phyloP scores from a whole-genome alignment of 2,797 vertebrate genomes.

The Molossus molossus region DNA sequence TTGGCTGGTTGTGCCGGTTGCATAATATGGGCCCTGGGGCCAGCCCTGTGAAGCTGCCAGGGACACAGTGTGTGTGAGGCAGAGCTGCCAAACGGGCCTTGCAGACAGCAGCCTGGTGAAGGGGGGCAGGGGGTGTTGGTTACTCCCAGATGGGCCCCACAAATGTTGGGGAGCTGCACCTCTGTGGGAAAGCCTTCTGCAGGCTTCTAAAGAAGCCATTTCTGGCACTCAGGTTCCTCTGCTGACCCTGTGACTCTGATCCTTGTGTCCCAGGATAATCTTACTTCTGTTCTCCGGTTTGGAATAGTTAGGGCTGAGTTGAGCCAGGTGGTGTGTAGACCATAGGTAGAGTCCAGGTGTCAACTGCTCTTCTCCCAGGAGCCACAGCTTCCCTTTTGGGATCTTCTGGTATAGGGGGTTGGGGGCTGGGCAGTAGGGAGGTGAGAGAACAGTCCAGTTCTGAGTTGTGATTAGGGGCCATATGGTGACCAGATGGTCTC shows the following conservation, averaged over 20 bases:
- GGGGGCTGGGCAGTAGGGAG: neutral
- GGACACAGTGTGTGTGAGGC: constrained; percentile 72
- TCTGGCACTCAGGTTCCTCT: neutral
- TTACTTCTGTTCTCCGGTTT: neutral
- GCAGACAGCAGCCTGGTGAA: constrained; percentile 64
- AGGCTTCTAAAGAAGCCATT: constrained; percentile 15
- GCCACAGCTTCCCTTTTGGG: constrained; percentile 25
- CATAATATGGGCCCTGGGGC: constrained; percentile 83
- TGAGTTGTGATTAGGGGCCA: constrained; percentile 36
- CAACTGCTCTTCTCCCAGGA: constrained; percentile 9
- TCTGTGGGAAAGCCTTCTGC: constrained; percentile 22
- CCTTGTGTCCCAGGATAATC: neutral
- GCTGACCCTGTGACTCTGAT: neutral
- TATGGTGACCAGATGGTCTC: constrained; percentile 77
- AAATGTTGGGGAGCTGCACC: constrained; percentile 21
- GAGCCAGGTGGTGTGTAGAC: constrained; percentile 60
- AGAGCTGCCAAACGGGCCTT: constrained; percentile 84
- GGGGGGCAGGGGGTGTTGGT: neutral
- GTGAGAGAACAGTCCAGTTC: constrained; percentile 23
- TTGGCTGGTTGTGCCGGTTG: constrained; percentile 77
- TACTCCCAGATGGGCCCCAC: constrained; percentile 22
- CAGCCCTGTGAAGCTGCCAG: constrained; percentile 78
- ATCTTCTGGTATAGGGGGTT: neutral
- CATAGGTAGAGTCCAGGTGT: constrained; percentile 35
- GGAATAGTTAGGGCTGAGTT: neutral